Evolutionary conservation across 2,113 vertebrate genomes (phyloP).

Genomic region (Zosterops pallidus): DNA sequence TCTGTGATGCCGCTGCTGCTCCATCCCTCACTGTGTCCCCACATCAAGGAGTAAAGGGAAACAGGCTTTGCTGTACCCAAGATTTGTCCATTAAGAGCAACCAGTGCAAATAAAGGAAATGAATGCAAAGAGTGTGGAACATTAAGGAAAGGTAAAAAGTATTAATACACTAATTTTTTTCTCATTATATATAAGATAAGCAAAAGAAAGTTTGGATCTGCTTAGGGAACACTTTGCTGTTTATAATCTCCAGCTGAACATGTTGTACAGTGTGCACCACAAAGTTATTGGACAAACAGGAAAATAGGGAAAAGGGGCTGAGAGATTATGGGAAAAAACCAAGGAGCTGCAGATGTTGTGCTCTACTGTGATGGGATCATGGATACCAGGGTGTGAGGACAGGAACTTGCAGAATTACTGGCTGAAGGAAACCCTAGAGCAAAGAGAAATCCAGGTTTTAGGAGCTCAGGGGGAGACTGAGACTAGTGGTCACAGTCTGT

Average conservation of each 20-base stretch:
- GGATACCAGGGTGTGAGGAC: background rate
- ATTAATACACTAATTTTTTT: background rate
- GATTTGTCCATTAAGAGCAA: background rate
- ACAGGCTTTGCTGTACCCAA: background rate
- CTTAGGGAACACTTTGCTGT: background rate
- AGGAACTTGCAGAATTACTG: background rate
- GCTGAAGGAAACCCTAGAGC: background rate
- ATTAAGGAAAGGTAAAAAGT: background rate
- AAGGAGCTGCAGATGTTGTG: background rate
- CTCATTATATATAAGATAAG: background rate
- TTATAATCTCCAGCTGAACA: background rate
- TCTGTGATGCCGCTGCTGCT: background rate
- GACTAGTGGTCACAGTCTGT: background rate
- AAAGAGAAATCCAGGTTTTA: background rate
- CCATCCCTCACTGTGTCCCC: background rate
- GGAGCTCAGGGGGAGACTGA: background rate
- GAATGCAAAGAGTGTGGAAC: background rate
- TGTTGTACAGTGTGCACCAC: background rate
- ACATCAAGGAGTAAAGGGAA: background rate
- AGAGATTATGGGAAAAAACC: background rate
- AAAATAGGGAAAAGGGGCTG: background rate
- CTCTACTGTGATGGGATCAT: background rate
- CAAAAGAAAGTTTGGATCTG: background rate
- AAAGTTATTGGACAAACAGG: background rate
- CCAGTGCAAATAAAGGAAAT: background rate